Base-by-base conservation (phyloP, 2,113 vertebrate species). In the Chunga burmeisteri region DNA sequence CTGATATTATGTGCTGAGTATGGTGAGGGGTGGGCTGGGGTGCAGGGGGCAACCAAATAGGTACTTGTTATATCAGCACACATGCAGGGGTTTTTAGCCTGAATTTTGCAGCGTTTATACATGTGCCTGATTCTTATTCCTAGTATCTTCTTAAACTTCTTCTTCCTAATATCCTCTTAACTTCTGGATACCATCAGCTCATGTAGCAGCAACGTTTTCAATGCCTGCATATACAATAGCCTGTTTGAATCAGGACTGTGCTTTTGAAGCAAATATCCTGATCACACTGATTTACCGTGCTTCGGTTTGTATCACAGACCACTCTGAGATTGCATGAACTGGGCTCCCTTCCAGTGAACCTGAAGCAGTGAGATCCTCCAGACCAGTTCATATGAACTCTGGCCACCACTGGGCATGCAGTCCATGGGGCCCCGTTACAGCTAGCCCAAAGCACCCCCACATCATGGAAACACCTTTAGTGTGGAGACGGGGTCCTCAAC, bases 1-100 rank as follows among this genome's bases (percentile, higher is more conserved):
- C 13, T 1, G 2, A 8, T 32, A 25, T 40, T 61, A 61, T 0
- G 6, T 58, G 38, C n/a, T 11, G 47, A 55, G 7, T 22, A 32
- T 50, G 36, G 47, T 25, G 70, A 84, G 16, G 20, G 13, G 17
- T n/a, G 34, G 42, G 20, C 18, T 63, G 20, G 7, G 9, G 38
- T 38, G 38, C 38, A 38, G 19, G 61, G 42, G 70, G 32, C 55
- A 87, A 63, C 13, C 29, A 47, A 86, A 27, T 0, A 59, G 38
- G 29, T 34, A 47, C 18, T 68, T 88, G 32, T 56, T 84, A 7
- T 27, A 84, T 40, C 47, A 78, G 59, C 26, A 72, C 8, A 7
- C 3, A 3, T 5, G 29, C 19, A 68, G 21, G 26, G 6, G 0
- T 25, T 82, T 77, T 80, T 29, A 63, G 49, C 30, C 40, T 77